Evolutionary conservation across 2,888 invertebrate genomes (phyloP).

Genomic region (Cyclophora albipunctata): DNA sequence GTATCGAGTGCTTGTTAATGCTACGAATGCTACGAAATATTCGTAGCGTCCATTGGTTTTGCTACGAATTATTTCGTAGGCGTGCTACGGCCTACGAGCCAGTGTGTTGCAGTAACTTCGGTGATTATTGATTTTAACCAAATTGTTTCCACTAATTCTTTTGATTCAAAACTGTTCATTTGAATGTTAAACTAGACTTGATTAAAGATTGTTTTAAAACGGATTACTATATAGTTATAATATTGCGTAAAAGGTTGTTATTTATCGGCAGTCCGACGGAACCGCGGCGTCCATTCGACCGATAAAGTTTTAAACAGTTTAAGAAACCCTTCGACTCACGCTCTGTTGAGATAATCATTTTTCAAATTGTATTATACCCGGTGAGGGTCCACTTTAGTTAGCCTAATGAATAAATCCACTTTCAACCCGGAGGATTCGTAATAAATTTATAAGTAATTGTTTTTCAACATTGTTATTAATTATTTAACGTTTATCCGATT

Average conservation of each 20-base stretch:
- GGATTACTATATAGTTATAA: too few relatives aligned
- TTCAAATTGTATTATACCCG: conserved; percentile 29
- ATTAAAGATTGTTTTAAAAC: too few relatives aligned
- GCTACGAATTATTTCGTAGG: conserved; percentile 13
- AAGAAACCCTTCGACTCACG: conserved; percentile 4
- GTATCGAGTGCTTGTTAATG: neutral
- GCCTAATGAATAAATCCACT: conserved; percentile 27
- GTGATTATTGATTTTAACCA: too few relatives aligned
- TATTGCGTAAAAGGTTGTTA: too few relatives aligned
- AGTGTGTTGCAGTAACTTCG: conserved; percentile 3
- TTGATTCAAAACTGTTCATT: too few relatives aligned
- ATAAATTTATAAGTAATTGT: too few relatives aligned
- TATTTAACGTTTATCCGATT: too few relatives aligned
- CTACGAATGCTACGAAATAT: conserved; percentile 5
- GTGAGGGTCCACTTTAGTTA: conserved; percentile 25
- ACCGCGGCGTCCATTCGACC: too few relatives aligned
- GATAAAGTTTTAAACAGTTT: conserved; percentile 11
- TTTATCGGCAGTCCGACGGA: too few relatives aligned
- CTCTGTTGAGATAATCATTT: conserved; percentile 24
- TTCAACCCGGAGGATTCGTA: neutral
- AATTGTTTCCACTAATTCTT: too few relatives aligned
- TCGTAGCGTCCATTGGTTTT: conserved; percentile 6
- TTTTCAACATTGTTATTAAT: too few relatives aligned
- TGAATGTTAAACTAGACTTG: too few relatives aligned
- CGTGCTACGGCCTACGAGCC: conserved; percentile 8